These are phyloP conservation scores for Gnatocerus cornutus DNA, from an alignment of 2,888 invertebrate genomes.

Conservation along the genomic window DNA sequence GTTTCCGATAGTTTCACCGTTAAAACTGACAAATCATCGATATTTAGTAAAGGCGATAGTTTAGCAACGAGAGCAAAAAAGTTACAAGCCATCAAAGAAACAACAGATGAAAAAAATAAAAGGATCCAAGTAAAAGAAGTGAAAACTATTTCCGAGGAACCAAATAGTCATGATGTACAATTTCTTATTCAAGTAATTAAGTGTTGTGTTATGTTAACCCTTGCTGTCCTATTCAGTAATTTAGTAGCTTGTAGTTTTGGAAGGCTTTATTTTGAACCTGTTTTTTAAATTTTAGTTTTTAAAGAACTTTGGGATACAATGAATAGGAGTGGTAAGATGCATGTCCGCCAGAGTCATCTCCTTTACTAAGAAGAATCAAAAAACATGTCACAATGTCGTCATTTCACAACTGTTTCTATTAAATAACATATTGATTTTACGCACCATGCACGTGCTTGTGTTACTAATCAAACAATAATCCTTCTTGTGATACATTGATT, in stretches of 20 bases:
- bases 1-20: slow-evolving; percentile 66
- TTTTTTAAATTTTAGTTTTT: slow-evolving; percentile 27
- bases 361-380: slow-evolving; percentile 5
- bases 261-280: slow-evolving; percentile 24
- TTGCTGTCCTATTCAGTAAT: slow-evolving; percentile 46
- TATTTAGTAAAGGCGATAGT: slow-evolving; percentile 80
- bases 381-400: not conserved
- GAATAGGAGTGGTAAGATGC: slow-evolving; percentile 45
- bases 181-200: slow-evolving; percentile 76
- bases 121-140: slow-evolving; percentile 69
- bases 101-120: slow-evolving; percentile 53
- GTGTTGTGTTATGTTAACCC: slow-evolving; percentile 58
- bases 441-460: not conserved
- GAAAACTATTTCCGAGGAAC: slow-evolving; percentile 67
- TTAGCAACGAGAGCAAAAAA: slow-evolving; percentile 81
- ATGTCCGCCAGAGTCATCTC: slow-evolving; percentile 16
- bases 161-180: slow-evolving; percentile 75
- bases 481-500: slow-evolving; percentile 8
- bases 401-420: slow-evolving; percentile 4
- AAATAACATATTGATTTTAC: slow-evolving; percentile 5
- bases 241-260: slow-evolving; percentile 43
- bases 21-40: slow-evolving; percentile 60
- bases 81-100: slow-evolving; percentile 74
- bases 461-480: slow-evolving; percentile 2
- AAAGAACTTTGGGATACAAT: slow-evolving; percentile 2